A percentile compares a stretch with the other conserved stretches of the same genome.
Evolutionary conservation across 2,888 invertebrate genomes (phyloP).

Genomic region (Galerucella nymphaeae): DNA sequence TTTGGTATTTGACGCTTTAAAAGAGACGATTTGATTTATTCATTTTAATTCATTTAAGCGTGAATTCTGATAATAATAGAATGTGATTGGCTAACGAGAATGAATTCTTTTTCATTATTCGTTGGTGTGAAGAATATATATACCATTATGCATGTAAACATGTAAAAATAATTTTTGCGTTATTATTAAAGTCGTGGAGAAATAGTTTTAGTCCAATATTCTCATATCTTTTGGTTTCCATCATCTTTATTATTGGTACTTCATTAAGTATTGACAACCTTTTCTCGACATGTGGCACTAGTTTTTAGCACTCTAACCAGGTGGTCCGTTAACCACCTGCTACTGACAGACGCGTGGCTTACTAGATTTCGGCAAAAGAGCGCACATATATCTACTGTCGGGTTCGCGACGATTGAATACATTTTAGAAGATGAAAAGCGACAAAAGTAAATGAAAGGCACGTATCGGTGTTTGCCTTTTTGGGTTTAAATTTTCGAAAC

Average conservation of each 20-base stretch:
- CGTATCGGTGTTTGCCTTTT: constrained; percentile 39
- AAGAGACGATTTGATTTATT: no score
- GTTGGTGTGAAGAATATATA: no score
- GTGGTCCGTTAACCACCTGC: constrained; percentile 49
- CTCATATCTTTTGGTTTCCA: background rate
- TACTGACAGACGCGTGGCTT: constrained; percentile 49
- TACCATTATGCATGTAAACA: no score
- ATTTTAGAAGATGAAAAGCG: constrained; percentile 32
- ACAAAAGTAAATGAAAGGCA: constrained; percentile 36
- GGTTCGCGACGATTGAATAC: constrained; percentile 39
- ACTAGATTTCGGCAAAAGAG: constrained; percentile 39
- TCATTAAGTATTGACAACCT: constrained; percentile 45
- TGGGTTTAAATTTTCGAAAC: constrained; percentile 20
- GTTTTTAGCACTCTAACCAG: constrained; percentile 45
- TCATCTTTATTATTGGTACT: constrained; percentile 25
- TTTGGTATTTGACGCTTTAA: no score
- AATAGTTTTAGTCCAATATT: background rate
- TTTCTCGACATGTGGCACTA: constrained; percentile 47
- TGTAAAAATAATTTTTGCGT: no score
- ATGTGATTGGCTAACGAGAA: no score
- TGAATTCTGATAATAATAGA: no score
- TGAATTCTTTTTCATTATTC: no score
- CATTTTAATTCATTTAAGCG: no score
- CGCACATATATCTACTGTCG: background rate
- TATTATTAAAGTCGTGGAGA: no score